Evolutionary conservation across 2,888 invertebrate species (phyloP).

Genomic region (Cerceris ruficornis): DNA sequence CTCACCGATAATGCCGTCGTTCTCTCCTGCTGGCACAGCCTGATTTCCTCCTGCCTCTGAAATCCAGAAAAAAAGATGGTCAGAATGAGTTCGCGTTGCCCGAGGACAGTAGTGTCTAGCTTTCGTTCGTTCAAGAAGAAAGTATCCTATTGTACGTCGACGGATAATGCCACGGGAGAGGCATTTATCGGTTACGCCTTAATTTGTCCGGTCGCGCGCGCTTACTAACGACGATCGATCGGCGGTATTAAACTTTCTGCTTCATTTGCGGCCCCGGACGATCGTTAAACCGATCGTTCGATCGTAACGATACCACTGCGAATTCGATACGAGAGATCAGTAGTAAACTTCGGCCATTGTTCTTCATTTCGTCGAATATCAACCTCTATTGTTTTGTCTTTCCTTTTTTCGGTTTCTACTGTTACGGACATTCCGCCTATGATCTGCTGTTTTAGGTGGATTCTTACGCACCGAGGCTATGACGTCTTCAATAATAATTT

Average conservation of each 20-base stretch:
- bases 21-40: slow-evolving; percentile 27
- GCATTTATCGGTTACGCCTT: slow-evolving; percentile 58
- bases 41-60: slow-evolving; percentile 45
- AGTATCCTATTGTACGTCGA: neutral
- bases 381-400: neutral
- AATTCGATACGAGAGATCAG: neutral
- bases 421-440: neutral
- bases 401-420: neutral
- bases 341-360: neutral
- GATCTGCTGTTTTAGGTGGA: too few relatives aligned
- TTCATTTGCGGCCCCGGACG: slow-evolving; percentile 51
- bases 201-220: slow-evolving; percentile 53
- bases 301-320: neutral
- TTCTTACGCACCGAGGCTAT: too few relatives aligned
- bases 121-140: slow-evolving; percentile 4
- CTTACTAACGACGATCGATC: slow-evolving; percentile 53
- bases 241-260: slow-evolving; percentile 56
- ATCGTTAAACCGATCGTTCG: slow-evolving; percentile 49
- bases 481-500: too few relatives aligned
- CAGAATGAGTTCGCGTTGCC: slow-evolving; percentile 12
- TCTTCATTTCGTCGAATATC: neutral
- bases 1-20: slow-evolving; percentile 68
- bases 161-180: slow-evolving; percentile 37
- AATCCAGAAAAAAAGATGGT: slow-evolving; percentile 26
- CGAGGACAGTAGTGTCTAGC: neutral